Base-by-base conservation (phyloP, 2,797 vertebrate species). In the Microtus californicus region DNA sequence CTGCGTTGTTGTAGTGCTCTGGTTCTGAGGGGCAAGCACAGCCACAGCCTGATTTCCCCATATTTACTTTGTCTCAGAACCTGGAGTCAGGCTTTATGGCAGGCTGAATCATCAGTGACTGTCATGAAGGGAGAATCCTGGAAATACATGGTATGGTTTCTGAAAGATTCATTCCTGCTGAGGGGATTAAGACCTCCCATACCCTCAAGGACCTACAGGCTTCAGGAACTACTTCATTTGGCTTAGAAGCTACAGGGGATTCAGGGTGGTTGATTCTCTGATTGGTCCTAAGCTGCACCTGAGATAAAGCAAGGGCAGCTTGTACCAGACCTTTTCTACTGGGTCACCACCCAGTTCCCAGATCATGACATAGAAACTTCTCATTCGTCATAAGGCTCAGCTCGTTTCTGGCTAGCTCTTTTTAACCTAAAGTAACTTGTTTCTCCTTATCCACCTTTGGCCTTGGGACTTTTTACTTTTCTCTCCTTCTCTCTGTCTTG, bases 171-270 rank as follows among this genome's bases (percentile, higher is more conserved):
- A 2, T 25, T 67, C 40, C 85, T 54, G 19, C 4, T n/a, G 11
- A 25, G 78, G 14, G 31, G 67, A 37, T 9, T 2, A 48, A 17
- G 31, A 43, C 8, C 31, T 56, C 37, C 74, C 10, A 9, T 0
- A 25, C 7, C n/a, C 8, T 76, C 27, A 45, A 31, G 43, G 51
- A 54, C 34, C 43, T n/a, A 11, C 29, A 48, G 59, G n/a, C 1
- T 34, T 34, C 13, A 0, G 31, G 43, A 48, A n/a, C 4, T 1
- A 0, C n/a, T 31, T 23, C 5, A 14, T 29, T 77, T 51, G 17
- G 8, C 48, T 5, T 34, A 19, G 59, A n/a, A 73, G 51, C 34
- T 61, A 13, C 76, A 59, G 51, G 25, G 23, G 31, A 31, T 80
- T n/a, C 56, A 43, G 61, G 56, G 56, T 78, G 13, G 31, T 37